These are phyloP conservation scores for Chironomus striatipennis DNA, from an alignment of 1,140 invertebrate species.

Conservation along the genomic window DNA sequence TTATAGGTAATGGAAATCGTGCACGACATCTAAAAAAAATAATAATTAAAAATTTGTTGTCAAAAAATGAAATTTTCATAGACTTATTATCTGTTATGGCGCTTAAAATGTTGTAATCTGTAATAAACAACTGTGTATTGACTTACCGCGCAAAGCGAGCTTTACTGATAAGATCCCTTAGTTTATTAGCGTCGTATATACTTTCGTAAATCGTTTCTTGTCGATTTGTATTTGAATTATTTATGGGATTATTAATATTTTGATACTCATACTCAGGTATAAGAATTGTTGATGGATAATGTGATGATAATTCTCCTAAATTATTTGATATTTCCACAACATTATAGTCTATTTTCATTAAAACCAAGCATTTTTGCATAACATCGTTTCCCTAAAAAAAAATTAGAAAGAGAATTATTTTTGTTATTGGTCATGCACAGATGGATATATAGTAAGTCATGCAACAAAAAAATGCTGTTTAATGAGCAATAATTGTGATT, in stretches of 20 bases:
- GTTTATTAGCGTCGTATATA: slow-evolving; percentile 47
- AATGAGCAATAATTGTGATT: no score
- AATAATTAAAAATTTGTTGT: no score
- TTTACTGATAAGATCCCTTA: slow-evolving; percentile 53
- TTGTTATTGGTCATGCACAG: no score
- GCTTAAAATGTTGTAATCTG: background rate
- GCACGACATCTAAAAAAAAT: slow-evolving; percentile 54
- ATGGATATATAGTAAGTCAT: no score
- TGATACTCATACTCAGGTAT: slow-evolving; percentile 58
- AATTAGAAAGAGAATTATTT: background rate
- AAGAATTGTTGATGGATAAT: slow-evolving; percentile 65
- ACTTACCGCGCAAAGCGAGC: slow-evolving; percentile 46
- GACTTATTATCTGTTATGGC: background rate
- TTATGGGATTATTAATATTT: slow-evolving; percentile 31
- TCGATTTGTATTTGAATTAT: slow-evolving; percentile 36
- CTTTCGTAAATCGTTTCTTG: slow-evolving; percentile 54
- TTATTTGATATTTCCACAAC: slow-evolving; percentile 54
- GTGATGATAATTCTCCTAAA: slow-evolving; percentile 60
- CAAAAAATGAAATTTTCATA: no score
- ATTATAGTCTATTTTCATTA: slow-evolving; percentile 56
- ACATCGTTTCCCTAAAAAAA: slow-evolving; percentile 47
- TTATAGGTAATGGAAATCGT: slow-evolving; percentile 71
- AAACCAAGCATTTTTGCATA: slow-evolving; percentile 52
- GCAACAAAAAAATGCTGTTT: no score
- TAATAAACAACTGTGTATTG: slow-evolving; percentile 15